phyloP scores from a whole-genome alignment of 2,888 invertebrate species.

The Eristalis arbustorum region DNA sequence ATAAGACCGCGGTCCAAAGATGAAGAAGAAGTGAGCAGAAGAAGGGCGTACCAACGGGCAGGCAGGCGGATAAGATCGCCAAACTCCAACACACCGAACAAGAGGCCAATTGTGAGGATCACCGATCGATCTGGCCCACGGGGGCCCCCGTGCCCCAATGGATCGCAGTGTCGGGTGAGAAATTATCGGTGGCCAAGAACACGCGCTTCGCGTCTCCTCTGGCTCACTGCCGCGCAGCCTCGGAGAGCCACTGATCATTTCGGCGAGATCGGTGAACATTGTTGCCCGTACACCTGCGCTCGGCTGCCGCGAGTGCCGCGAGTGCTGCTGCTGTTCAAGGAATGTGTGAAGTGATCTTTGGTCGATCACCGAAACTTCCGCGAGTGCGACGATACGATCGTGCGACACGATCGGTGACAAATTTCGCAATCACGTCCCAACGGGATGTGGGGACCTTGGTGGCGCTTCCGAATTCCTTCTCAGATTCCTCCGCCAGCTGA shows the following conservation, averaged over 20 bases:
- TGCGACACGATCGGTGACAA: constrained; percentile 40
- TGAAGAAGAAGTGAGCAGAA: background rate
- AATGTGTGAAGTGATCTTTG: too few relatives aligned
- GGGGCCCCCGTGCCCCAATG: constrained; percentile 17
- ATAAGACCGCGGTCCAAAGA: background rate
- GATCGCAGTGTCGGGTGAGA: constrained; percentile 20
- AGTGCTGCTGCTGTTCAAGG: too few relatives aligned
- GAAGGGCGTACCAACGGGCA: background rate
- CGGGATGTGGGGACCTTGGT: constrained; percentile 5
- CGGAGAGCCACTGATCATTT: constrained; percentile 33
- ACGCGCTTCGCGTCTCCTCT: too few relatives aligned
- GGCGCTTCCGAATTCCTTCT: too few relatives aligned
- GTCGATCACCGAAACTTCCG: too few relatives aligned
- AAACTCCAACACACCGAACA: background rate
- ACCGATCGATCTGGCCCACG: constrained; percentile 19
- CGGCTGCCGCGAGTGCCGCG: too few relatives aligned
- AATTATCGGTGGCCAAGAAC: constrained; percentile 46
- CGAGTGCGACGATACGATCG: constrained; percentile 15
- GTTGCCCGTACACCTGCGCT: background rate
- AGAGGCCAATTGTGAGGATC: constrained; percentile 17
- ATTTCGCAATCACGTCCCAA: constrained; percentile 31
- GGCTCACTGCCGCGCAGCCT: too few relatives aligned
- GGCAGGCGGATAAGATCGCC: constrained; percentile 27
- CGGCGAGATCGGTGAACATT: background rate
- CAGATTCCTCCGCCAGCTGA: too few relatives aligned